Evolutionary conservation across 2,797 vertebrate species (phyloP).

Genomic region (Anabas testudineus): DNA sequence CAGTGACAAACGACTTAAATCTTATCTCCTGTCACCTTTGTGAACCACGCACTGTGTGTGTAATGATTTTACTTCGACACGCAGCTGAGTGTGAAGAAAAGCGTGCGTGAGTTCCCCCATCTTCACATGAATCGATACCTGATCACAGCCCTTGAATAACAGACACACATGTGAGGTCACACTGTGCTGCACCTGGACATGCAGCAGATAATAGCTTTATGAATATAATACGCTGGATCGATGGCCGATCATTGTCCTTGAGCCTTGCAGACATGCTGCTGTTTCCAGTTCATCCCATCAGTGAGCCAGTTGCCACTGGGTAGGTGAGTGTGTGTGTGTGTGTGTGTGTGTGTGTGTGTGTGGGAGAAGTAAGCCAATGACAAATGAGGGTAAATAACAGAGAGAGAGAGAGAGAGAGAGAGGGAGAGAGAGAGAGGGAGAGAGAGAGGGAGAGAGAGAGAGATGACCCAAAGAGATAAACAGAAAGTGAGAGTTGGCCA

Average conservation of each 20-base stretch:
- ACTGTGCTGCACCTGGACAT: conserved; percentile 39
- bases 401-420: conserved; percentile 10
- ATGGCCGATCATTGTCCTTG: conserved; percentile 67
- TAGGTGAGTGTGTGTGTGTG: conserved; percentile 61
- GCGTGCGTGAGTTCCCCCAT: conserved; percentile 14
- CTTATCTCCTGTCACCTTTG: conserved; percentile 9
- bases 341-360: conserved; percentile 25
- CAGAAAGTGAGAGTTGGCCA: conserved; percentile 54
- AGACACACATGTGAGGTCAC: conserved; percentile 7
- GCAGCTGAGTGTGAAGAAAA: conserved; percentile 20
- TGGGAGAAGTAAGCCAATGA: conserved; percentile 46
- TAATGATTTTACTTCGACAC: conserved; percentile 24
- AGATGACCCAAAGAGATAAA: conserved; percentile 61
- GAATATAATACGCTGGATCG: conserved; percentile 53
- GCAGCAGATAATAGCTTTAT: conserved; percentile 52
- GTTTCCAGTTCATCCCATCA: conserved; percentile 59
- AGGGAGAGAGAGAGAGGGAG: conserved; percentile 1
- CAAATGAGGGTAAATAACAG: conserved; percentile 62
- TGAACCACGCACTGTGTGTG: background rate
- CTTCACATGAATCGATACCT: conserved; percentile 44
- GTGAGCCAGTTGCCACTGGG: conserved; percentile 72
- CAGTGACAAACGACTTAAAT: conserved; percentile 14
- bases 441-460: conserved; percentile 19
- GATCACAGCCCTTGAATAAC: conserved; percentile 55
- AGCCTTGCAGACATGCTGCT: conserved; percentile 59